phyloP scores from a whole-genome alignment of 2,888 invertebrate species.

The Ennomos fuscantarius region DNA sequence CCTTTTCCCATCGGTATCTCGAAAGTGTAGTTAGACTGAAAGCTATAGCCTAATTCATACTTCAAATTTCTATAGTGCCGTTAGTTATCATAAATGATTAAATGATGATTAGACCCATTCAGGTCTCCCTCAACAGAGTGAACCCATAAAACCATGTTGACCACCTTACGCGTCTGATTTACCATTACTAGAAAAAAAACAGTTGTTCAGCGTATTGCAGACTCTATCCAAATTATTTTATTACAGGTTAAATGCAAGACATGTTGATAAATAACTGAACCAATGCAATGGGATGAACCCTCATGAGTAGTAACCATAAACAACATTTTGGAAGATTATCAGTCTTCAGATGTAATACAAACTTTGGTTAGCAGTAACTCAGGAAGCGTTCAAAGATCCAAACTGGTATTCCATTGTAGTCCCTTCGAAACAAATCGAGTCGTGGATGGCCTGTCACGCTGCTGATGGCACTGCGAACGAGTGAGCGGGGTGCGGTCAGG shows the following conservation, averaged over 20 bases:
- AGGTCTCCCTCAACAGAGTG: constrained; percentile 82
- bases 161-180: constrained; percentile 46
- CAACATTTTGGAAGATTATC: neutral
- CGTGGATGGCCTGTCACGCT: neutral
- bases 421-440: constrained; percentile 2
- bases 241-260: too few species aligned
- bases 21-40: too few species aligned
- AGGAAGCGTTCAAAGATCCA: neutral
- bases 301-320: too few species aligned
- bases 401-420: neutral
- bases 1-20: too few species aligned
- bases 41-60: too few species aligned
- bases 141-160: constrained; percentile 63
- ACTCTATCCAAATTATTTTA: too few species aligned
- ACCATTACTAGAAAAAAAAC: neutral
- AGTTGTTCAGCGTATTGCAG: too few species aligned
- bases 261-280: too few species aligned
- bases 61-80: too few species aligned
- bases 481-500: neutral
- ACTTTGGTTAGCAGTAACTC: neutral
- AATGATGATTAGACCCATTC: constrained; percentile 56
- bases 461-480: neutral
- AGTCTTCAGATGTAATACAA: neutral
- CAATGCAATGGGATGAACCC: too few species aligned
- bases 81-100: neutral